Conservation (phyloP, 2,888 invertebrate genomes). For the Leptinotarsa rubiginosa region DNA sequence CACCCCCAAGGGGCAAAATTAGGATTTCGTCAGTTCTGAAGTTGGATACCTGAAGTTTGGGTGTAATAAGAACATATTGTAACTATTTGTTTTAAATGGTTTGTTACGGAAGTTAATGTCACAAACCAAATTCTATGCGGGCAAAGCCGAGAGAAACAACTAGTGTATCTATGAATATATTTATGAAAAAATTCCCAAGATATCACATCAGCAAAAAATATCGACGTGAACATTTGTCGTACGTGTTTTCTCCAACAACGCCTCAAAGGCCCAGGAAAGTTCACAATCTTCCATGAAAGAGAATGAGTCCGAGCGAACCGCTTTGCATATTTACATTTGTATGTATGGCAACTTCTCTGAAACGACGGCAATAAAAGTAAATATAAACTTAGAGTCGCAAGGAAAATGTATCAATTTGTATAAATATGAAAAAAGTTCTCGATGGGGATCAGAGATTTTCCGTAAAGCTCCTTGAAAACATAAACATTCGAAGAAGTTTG, state of each 20-base stretch:
- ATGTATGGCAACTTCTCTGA: slow-evolving; percentile 1
- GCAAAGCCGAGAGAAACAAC: too few species aligned
- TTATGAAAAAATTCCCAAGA: too few species aligned
- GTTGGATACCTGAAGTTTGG: too few species aligned
- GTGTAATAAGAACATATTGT: too few species aligned
- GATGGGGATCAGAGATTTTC: not conserved
- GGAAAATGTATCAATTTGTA: slow-evolving; percentile 19
- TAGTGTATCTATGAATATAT: too few species aligned
- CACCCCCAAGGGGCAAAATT: too few species aligned
- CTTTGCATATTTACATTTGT: slow-evolving; percentile 17
- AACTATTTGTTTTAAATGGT: too few species aligned
- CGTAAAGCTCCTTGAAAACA: slow-evolving; percentile 3
- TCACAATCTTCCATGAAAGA: slow-evolving; percentile 18
- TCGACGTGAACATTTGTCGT: not conserved
- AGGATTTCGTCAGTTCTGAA: too few species aligned
- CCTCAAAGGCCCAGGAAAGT: not conserved
- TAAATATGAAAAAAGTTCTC: slow-evolving; percentile 5
- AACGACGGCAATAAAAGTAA: slow-evolving; percentile 20
- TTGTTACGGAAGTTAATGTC: too few species aligned
- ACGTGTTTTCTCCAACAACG: not conserved
- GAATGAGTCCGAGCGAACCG: slow-evolving; percentile 10
- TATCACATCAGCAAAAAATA: not conserved
- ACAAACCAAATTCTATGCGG: too few species aligned
- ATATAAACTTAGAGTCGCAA: slow-evolving; percentile 13
- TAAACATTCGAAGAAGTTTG: slow-evolving; percentile 12